Evolutionary conservation across 2,113 vertebrate genomes (phyloP).

Genomic region (Albula glossodonta): DNA sequence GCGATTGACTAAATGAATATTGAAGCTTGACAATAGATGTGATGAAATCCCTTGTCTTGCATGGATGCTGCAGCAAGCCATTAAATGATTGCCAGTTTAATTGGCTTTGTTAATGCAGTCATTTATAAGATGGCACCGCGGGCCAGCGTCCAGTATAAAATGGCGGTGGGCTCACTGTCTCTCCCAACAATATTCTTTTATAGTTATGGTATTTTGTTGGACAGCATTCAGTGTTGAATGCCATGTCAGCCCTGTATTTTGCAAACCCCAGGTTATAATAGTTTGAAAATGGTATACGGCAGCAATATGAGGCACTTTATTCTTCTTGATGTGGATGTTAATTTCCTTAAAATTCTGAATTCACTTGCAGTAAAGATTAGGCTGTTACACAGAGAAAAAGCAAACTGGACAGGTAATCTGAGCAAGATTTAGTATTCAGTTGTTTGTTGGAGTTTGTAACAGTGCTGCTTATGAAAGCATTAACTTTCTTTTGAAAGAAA

Average conservation of each 20-base stretch:
- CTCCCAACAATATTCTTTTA: not conserved
- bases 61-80: slow-evolving; percentile 50
- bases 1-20: slow-evolving; percentile 47
- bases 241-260: not conserved
- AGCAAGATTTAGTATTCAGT: not conserved
- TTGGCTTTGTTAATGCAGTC: slow-evolving; percentile 60
- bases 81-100: slow-evolving; percentile 60
- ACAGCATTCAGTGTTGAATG: not conserved
- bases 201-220: not conserved
- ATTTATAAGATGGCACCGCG: slow-evolving; percentile 56
- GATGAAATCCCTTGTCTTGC: slow-evolving; percentile 51
- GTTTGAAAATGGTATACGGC: not conserved
- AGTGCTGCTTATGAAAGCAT: too few species aligned
- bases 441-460: not conserved
- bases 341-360: not conserved
- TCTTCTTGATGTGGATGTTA: not conserved
- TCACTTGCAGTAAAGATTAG: not conserved
- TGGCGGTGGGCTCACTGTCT: slow-evolving; percentile 25
- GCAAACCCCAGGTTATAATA: not conserved
- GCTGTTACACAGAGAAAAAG: not conserved
- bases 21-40: slow-evolving; percentile 46
- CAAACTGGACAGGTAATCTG: not conserved
- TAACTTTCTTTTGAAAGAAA: not conserved
- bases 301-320: not conserved
- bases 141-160: slow-evolving; percentile 53